Evolutionary conservation across 2,888 invertebrate genomes (phyloP).

Genomic region (Cyrtodaria siliqua): DNA sequence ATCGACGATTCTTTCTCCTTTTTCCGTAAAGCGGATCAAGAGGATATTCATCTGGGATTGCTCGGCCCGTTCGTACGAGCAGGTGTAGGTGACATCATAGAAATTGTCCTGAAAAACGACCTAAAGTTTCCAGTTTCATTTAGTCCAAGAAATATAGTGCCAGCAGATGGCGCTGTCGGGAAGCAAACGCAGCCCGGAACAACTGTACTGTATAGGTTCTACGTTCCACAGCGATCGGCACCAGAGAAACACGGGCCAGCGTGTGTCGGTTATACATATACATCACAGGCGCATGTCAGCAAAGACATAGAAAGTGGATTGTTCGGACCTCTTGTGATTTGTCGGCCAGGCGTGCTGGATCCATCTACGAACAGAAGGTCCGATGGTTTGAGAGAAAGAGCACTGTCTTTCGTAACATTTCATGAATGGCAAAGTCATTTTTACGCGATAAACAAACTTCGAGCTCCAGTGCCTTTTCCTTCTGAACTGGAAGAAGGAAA

Average conservation of each 20-base stretch:
- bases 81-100: background rate
- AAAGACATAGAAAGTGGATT: background rate
- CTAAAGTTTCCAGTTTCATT: background rate
- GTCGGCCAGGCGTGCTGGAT: background rate
- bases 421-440: too few species aligned
- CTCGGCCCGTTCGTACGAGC: background rate
- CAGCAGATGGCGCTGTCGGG: background rate
- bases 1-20: background rate
- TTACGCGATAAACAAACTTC: too few species aligned
- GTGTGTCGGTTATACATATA: background rate
- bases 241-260: background rate
- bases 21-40: too few species aligned
- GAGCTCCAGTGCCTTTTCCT: too few species aligned
- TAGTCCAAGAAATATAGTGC: background rate
- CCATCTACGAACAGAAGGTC: background rate
- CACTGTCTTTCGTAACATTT: too few species aligned
- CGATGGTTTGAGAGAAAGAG: too few species aligned
- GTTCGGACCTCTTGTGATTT: background rate
- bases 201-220: background rate
- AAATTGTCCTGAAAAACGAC: background rate
- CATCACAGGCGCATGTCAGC: background rate
- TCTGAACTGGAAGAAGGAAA: too few species aligned
- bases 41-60: background rate
- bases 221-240: background rate
- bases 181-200: background rate